Conservation (phyloP, 2,113 vertebrate genomes). For the Probosciger aterrimus region DNA sequence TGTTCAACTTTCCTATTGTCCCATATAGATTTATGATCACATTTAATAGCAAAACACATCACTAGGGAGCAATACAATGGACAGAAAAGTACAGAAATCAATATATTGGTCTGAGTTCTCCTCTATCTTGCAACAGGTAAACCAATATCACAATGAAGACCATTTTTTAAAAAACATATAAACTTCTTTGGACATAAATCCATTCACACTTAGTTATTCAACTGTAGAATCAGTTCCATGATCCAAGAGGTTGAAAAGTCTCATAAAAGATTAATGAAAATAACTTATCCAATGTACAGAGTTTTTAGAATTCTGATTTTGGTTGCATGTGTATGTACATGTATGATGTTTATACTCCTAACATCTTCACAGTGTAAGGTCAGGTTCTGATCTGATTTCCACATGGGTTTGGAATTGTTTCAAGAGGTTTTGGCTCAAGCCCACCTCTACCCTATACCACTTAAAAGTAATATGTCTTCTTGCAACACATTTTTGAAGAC, state of each 20-base stretch:
- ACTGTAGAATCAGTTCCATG: not conserved
- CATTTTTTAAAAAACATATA: not conserved
- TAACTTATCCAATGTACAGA: not conserved
- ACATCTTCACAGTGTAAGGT: not conserved
- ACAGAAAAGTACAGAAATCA: not conserved
- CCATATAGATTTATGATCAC: not conserved
- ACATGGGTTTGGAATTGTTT: not conserved
- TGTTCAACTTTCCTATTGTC: not conserved
- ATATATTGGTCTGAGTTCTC: not conserved
- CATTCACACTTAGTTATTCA: not conserved
- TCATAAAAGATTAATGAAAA: not conserved
- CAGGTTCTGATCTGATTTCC: not conserved
- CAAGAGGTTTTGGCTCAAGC: not conserved
- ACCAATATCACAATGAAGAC: accelerated
- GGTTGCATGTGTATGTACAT: accelerated
- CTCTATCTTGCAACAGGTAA: not conserved
- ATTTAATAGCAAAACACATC: not conserved
- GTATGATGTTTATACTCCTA: not conserved
- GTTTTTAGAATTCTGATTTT: not conserved
- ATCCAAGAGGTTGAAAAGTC: not conserved
- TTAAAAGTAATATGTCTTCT: not conserved
- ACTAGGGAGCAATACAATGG: not conserved
- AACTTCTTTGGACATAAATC: not conserved
- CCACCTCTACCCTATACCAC: not conserved
- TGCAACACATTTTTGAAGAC: not conserved